Evolutionary conservation across 2,888 invertebrate species (phyloP), one percentile per base, ranked within the genome.

Genomic region (Drosophila macrothrix): DNA sequence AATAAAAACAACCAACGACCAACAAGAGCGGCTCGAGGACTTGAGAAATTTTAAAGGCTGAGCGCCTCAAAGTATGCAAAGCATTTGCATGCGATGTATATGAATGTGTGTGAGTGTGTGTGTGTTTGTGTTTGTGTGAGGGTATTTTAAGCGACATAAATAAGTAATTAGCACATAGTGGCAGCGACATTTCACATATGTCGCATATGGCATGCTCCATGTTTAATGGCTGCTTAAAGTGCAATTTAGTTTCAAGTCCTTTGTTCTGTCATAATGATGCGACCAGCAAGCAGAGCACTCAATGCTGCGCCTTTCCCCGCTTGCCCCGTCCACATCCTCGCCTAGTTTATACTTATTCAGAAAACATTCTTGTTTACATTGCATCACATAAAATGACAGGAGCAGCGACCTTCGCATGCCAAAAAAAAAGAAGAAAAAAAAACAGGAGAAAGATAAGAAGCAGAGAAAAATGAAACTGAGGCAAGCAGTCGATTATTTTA

Each of bases 161-260:
- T 87, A 87, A 87, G 73, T 87, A 87, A 87, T 88, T 87, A 87
- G 83, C 82, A 76, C 82, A 89, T 78, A 87, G 84, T 82, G 82
- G 78, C 66, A 72, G 68, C 68, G 63, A 76, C 74, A 70, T 82
- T 73, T 52, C 64, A 66, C 60, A 73, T 60, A 66, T 61, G 64
- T 58, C 62, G 69, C 76, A 60, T 55, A 29, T 29, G 56, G 19
- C n/a, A 73, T 59, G 55, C 66, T 33, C 41, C 75, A 68, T 76
- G 66, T 78, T 85, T 81, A 87, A 90, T 84, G 82, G 88, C 76
- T 79, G 80, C 80, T 85, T 85, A 85, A 79, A 85, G 90, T 76
- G 78, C 82, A 85, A 85, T 85, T 90, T 90, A 76, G 73, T 78
- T 75, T 78, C 76, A 61, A 77, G 74, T 67, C 72, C 77, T 87